Evolutionary conservation across 1,140 invertebrate species (phyloP).

Genomic region (Neodiprion virginianus): DNA sequence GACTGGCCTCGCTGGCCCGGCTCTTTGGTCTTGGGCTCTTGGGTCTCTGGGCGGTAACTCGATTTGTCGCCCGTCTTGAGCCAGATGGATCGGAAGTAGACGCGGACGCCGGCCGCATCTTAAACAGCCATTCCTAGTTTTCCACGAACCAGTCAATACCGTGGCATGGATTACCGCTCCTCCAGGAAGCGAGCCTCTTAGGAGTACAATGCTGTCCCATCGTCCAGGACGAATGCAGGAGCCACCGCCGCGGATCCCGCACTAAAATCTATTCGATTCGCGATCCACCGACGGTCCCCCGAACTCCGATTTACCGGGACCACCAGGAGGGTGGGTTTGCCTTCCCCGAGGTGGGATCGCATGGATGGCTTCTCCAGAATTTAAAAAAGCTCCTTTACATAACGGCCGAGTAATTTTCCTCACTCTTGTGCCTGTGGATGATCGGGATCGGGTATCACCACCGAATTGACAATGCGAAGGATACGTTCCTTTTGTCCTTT

Average conservation of each 20-base stretch:
- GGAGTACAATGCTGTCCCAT: neutral
- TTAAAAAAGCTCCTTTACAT: neutral
- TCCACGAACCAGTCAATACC: neutral
- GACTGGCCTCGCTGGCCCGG: conserved; percentile 34
- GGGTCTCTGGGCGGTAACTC: conserved; percentile 47
- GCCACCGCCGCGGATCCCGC: neutral
- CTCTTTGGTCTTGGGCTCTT: conserved; percentile 50
- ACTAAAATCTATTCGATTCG: neutral
- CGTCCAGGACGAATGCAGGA: neutral
- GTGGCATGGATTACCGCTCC: neutral
- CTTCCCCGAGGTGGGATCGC: neutral
- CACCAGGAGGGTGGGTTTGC: neutral
- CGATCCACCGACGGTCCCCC: neutral
- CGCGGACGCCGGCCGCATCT: conserved; percentile 47
- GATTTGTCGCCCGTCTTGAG: conserved; percentile 53
- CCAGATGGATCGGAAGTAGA: conserved; percentile 54
- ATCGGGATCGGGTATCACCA: too few species aligned
- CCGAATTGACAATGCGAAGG: too few species aligned
- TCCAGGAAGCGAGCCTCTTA: neutral
- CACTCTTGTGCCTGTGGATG: too few species aligned
- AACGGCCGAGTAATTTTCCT: too few species aligned
- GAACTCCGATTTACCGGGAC: neutral
- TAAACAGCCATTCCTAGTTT: conserved; percentile 37
- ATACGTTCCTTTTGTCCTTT: too few species aligned
- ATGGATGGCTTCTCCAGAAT: neutral